Base-by-base conservation (phyloP, 1,140 invertebrate genomes). In the Luehdorfia chinensis region DNA sequence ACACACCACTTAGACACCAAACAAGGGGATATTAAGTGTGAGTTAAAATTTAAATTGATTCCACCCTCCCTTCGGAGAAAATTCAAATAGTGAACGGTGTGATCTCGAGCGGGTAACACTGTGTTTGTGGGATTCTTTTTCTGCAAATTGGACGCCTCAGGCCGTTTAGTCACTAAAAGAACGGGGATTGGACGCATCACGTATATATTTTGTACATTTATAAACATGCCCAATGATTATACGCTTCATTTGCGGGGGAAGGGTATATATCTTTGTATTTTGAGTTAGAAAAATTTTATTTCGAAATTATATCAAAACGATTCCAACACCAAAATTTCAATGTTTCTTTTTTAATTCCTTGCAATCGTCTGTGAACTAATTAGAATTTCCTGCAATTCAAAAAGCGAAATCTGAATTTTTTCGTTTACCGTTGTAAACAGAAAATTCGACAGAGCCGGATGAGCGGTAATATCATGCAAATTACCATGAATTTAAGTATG, bases 11-110 rank as follows among this genome's bases (percentile, higher is more conserved):
- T 85, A 85, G 79, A 85, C 77, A 78, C 81, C 78, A 84, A 84
- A 85, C 81, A 84, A 80, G 81, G 81, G 79, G 83, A 79, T 85
- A 85, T 85, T 85, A 85, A 85, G 81, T 81, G 73, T 76, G 71
- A 85, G 81, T 85, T 85, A 85, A 85, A 85, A 85, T 85, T 85
- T 85, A 85, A 85, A 85, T 85, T 85, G 81, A 85, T 84, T 85
- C 78, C 61, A 74, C 76, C 78, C 76, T 76, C 81, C 70, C 61
- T 66, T 47, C 50, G 66, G 66, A 83, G 77, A 66, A 83, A 84
- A 83, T 81, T 85, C 81, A 78, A 83, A 85, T 85, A 85, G 78
- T 85, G 80, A 51, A 63, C 59, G 62, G 68, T 81, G 77, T 84
- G 75, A 85, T 75, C 75, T 83, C 67, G 55, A 76, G 76, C 78